phyloP scores from a whole-genome alignment of 1,140 invertebrate genomes.

The Pogonus chalceus region DNA sequence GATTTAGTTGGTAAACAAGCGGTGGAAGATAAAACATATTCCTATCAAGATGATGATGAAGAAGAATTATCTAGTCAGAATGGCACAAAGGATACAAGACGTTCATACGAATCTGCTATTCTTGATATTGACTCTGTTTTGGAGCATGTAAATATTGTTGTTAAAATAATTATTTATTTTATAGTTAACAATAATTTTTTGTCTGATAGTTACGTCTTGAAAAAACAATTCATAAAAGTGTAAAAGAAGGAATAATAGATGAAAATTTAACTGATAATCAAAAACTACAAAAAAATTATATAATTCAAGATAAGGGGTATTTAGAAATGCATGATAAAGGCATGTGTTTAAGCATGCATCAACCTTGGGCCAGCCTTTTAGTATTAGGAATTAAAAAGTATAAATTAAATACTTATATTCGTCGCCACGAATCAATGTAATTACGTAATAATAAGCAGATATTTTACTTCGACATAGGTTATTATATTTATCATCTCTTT shows the following conservation, averaged over 20 bases:
- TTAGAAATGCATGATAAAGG: constrained; percentile 84
- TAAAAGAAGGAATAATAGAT: too few species aligned
- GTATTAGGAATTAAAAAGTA: constrained; percentile 86
- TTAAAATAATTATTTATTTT: too few species aligned
- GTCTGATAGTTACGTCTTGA: too few species aligned
- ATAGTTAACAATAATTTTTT: too few species aligned
- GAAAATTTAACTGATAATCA: neutral
- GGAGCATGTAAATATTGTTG: neutral
- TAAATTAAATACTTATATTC: constrained; percentile 11
- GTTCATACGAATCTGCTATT: neutral
- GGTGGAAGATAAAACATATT: neutral
- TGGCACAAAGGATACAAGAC: neutral
- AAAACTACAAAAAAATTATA: constrained; percentile 8
- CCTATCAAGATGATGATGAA: neutral
- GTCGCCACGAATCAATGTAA: too few species aligned
- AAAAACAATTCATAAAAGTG: too few species aligned
- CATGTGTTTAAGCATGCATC: constrained; percentile 86
- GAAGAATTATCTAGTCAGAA: neutral
- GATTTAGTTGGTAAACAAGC: neutral
- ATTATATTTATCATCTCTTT: too few species aligned
- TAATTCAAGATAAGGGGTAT: constrained; percentile 55
- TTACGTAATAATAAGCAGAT: too few species aligned
- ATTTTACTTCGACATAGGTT: too few species aligned
- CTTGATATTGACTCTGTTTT: neutral
- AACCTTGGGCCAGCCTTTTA: constrained; percentile 89